Base-by-base conservation (phyloP, 2,888 invertebrate species). In the Merodon equestris region DNA sequence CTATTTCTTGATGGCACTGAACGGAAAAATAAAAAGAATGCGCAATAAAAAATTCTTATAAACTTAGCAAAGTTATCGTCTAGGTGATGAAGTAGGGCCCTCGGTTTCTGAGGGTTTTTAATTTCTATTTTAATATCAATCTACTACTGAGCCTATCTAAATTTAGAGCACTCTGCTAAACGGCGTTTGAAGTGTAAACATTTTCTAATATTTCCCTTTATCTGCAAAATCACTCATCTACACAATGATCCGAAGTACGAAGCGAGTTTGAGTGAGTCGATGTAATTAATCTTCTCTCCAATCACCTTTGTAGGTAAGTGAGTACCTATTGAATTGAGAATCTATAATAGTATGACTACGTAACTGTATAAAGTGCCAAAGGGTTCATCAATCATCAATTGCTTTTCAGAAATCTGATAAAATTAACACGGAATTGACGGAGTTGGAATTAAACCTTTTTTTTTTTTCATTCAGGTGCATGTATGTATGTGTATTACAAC, bases 331-430 rank as follows among this genome's bases (percentile, higher is more conserved):
- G 61, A 71, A 68, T 45, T 58, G 57, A 45, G 34, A 19, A 54
- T 54, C 13, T 47, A 40, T 40, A 40, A 54, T 13, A 13, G 13
- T 19, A 47, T 15, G 44, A 27, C 63, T 34, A 45, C 10, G 19
- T 54, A 50, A 61, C 40, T 18, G 54, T 53, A 61, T 58, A 53
- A 63, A 71, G 63, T 71, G 71, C 63, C 63, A 71, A 63, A 56
- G 71, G 54, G 42, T 71, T 63, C 71, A 71, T 71, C 63, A 71
- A 71, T 71, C 71, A 71, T 71, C 56, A 56, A 56, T 48, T 67
- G 44, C 10, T 58, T 36, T 15, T 36, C 40, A 34, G 13, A 53
- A 12, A 70, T 63, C 71, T 56, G 71, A 63, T 71, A 63, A 63
- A 70, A 70, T 53, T 70, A 70, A 71, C 71, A 63, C 63, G 44